phyloP scores from a whole-genome alignment of 2,113 vertebrate species.

The Hydropotes inermis region DNA sequence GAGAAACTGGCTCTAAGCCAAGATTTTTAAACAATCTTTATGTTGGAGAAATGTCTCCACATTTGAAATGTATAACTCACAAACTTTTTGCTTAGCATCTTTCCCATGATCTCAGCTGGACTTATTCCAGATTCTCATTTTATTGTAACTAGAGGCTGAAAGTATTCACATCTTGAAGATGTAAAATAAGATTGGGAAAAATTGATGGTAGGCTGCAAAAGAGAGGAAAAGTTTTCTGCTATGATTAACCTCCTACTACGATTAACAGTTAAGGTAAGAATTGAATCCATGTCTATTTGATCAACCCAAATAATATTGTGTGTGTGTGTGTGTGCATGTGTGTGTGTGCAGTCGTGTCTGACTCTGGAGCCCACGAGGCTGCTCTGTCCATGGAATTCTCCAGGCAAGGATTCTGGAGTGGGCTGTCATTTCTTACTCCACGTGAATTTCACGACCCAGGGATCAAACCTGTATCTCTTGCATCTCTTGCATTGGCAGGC shows the following conservation, averaged over 20 bases:
- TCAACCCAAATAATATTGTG: not conserved
- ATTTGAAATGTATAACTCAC: not conserved
- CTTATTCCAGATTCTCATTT: not conserved
- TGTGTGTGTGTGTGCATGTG: not conserved
- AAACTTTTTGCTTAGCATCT: not conserved
- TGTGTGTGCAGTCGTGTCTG: accelerated
- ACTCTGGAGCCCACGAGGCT: not conserved
- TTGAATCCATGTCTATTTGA: not conserved
- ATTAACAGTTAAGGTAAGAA: not conserved
- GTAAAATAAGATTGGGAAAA: not conserved
- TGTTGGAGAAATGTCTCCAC: not conserved
- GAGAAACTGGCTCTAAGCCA: not conserved
- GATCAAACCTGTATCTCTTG: not conserved
- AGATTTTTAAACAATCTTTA: not conserved
- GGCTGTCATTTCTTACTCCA: not conserved
- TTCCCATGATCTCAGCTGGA: not conserved
- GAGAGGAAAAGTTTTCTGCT: not conserved
- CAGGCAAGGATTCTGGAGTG: not conserved
- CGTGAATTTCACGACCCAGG: not conserved
- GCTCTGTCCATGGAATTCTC: not conserved
- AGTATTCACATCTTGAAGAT: not conserved
- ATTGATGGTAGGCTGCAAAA: not conserved
- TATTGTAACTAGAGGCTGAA: not conserved
- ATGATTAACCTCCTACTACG: accelerated
- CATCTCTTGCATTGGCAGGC: not conserved